A percentile compares a stretch with the other conserved stretches of the same genome.
Evolutionary conservation across 2,797 vertebrate genomes (phyloP).

Genomic region (Podarcis siculus): DNA sequence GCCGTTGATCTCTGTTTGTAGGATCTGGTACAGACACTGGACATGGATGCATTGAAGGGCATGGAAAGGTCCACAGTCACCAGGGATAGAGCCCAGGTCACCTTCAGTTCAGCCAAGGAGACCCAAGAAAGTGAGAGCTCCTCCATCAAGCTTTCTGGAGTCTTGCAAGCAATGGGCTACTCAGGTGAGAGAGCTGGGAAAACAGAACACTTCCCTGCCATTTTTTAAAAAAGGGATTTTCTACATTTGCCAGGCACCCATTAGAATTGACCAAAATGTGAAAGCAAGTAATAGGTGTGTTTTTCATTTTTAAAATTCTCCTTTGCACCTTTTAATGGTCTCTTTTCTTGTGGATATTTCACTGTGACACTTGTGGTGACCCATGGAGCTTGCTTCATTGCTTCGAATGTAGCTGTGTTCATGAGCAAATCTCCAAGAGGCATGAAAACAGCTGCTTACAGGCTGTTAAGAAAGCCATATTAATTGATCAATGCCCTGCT

Average conservation of each 20-base stretch:
- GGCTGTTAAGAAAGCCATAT: not conserved
- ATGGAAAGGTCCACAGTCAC: constrained; percentile 62
- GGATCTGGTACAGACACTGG: constrained; percentile 83
- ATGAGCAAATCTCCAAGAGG: not conserved
- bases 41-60: constrained; percentile 70
- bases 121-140: not conserved
- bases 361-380: not conserved
- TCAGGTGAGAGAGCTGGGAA: constrained; percentile 57
- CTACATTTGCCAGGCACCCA: not conserved
- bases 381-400: no score
- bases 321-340: not conserved
- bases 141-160: not conserved
- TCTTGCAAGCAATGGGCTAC: constrained; percentile 1
- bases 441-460: not conserved
- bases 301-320: not conserved
- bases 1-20: constrained; percentile 63
- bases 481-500: not conserved
- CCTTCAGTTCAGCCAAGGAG: not conserved
- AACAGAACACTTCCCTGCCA: not conserved
- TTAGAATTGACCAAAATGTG: not conserved
- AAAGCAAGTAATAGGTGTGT: no score
- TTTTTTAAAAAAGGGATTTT: not conserved
- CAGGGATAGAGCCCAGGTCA: not conserved
- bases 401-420: not conserved
- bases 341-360: no score